Evolutionary conservation across 2,888 invertebrate genomes (phyloP), one percentile per base, ranked within the genome.

Genomic region (Polyploca ridens): DNA sequence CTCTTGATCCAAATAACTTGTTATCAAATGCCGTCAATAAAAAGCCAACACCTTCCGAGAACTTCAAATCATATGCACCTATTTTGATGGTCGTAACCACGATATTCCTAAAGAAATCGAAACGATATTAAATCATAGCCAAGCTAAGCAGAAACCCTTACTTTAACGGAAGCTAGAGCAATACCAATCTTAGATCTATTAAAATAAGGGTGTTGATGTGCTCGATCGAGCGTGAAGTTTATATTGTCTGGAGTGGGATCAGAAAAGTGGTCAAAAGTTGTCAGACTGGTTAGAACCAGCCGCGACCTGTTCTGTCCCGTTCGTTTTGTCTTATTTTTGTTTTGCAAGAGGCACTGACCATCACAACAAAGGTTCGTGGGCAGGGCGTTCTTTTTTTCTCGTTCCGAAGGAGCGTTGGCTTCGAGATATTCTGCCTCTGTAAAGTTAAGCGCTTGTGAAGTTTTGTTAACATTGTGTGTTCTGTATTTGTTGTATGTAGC

Each of bases 31-130:
- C 16, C 16, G 6, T 58, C n/a, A 58, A 35, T 58, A 58, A 58
- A 35, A 58, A 58, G 6, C 11, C 19, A 14, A 61, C 61, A 27
- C 41, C 61, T 61, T 41, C 61, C 61, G 16, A 41, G 61, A 61
- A 61, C 33, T 10, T 41, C 16, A 41, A 61, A 61, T 61, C 61
- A 41, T 44, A 61, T 61, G 13, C 41, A 61, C 61, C 61, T 19
- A 60, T 61, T 41, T 61, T 70, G 67, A 74, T 78, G 76, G 69
- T 69, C 74, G 74, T 79, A 77, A 74, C 78, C 76, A 74, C 79
- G 78, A 84, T 90, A 93, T 93, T 93, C 92, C 92, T 90, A 93
- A 88, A 87, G 93, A 93, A 93, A 93, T 89, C 92, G 93, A 93
- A 93, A 90, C 85, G 83, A 81, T 83, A 81, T 88, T 87, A 89